Base-by-base conservation (phyloP, 2,888 invertebrate species). In the Heliconius aoede region DNA sequence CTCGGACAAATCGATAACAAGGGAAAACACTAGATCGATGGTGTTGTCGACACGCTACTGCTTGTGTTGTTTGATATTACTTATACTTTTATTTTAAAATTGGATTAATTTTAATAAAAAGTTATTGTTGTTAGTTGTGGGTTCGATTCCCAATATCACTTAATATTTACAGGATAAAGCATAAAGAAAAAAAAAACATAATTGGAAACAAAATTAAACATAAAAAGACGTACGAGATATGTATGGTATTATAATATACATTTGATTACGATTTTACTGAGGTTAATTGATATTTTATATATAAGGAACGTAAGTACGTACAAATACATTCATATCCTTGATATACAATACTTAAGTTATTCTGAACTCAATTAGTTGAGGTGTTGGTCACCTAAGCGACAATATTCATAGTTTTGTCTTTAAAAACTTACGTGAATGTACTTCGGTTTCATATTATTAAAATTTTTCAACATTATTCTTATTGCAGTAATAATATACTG, bases 21-120 rank as follows among this genome's bases (percentile, higher is more conserved):
- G 83, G 85, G 83, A 84, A 87, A 86, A 85, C 83, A 89, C 85
- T 84, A 80, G 81, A 82, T 86, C 84, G 82, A 85, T 84, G 78
- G 64, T 65, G 60, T 9, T 68, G 26, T 65, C 26, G 69, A 51
- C 68, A 75, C 69, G 46, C 61, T 30, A 65, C 18, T 64, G 13
- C 18, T 65, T 65, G n/a, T 24, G 24, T 24, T 24, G 55, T 36
- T 26, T 72, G 8, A 24, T 30, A 21, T 13, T 11, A 11, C 4
- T n/a, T 30, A 7, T 11, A 11, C 4, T n/a, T 30, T 71, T 30
- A 13, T 69, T 51, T 55, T 32, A 69, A 40, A 40, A 67, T 4
- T 60, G 26, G 13, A 60, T 4, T 60, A 26, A 26, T 0, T 60
- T 13, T 24, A 9, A 5, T 60, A 24, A 4, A 3, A 21, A n/a